Conservation (phyloP, 92 coral and sea anemone genomes). For the Galaxea fascicularis region DNA sequence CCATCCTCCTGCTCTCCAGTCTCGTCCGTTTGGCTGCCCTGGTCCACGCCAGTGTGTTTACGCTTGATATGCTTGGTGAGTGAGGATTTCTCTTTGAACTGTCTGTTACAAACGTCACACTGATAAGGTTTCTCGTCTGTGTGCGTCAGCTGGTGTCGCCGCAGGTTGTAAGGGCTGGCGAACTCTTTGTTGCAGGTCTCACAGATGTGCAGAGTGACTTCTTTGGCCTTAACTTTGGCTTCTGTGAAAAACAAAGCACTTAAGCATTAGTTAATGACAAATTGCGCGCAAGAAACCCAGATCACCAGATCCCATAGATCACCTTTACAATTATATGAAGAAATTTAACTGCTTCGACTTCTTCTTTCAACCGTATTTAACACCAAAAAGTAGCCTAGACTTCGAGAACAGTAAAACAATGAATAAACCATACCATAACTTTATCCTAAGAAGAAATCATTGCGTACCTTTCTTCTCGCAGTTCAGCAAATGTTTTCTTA, state of each 20-base stretch:
- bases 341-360: no score
- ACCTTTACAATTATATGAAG: no score
- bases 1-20: conserved; percentile 87
- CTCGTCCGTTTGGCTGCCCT: conserved; percentile 94
- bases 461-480: conserved; percentile 86
- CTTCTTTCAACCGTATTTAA: no score
- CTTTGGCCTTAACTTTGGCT: conserved; percentile 67
- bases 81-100: conserved; percentile 97
- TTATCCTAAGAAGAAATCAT: not conserved
- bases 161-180: conserved; percentile 99
- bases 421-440: no score
- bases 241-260: conserved; percentile 5
- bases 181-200: conserved; percentile 97
- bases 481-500: conserved; percentile 88
- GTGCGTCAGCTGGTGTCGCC: conserved; percentile 96
- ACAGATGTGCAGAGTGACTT: conserved; percentile 98
- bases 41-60: conserved; percentile 95
- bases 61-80: conserved; percentile 98
- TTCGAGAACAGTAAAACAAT: no score
- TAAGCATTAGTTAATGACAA: not conserved
- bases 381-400: no score
- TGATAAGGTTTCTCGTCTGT: conserved; percentile 97
- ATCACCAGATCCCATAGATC: no score
- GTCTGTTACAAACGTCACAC: conserved; percentile 93
- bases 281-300: no score